Evolutionary conservation across 2,113 vertebrate species (phyloP), one percentile per base, ranked within the genome.

Genomic region (Craseonycteris thonglongyai): DNA sequence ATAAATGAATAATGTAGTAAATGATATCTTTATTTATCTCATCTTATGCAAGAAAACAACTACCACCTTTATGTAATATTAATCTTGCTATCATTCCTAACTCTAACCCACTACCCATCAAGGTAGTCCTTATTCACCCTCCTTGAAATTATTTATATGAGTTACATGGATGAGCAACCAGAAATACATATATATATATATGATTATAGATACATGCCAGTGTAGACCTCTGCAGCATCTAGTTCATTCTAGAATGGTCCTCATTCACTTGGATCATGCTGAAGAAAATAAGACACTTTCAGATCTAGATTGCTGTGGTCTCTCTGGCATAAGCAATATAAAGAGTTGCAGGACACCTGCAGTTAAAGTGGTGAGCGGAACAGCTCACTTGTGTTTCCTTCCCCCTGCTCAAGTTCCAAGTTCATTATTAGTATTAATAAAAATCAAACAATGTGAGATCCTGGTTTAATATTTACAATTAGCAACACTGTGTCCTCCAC

Each of bases 301-400:
- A 56, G n/a, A n/a, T n/a, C n/a, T n/a, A n/a, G n/a, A n/a, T n/a
- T n/a, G n/a, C n/a, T 56, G 18, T 63, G 65, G 26, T 58, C 30
- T 85, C 16, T 12, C 13, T 7, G 24, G 72, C 11, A 18, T 15
- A 28, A 54, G 38, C 47, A 54, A 69, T 7, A 75, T 6, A 59
- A 59, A 26, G 74, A 75, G 51, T 10, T 26, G 3, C 0, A 71
- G 12, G 16, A 51, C 38, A 22, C 13, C 7, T 40, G 12, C 6
- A 13, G 26, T 7, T 54, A 47, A 47, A 68, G n/a, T 3, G 18
- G n/a, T 78, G 65, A 88, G 26, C 13, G 69, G 18, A 76, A 58
- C 9, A 40, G 16, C 8, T 76, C 66, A 66, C 30, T 94, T 92
- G 30, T 63, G 59, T n/a, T 84, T 89, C 51, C 51, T 93, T 84